Evolutionary conservation across 1,140 invertebrate genomes (phyloP).

Genomic region (Pantala flavescens): DNA sequence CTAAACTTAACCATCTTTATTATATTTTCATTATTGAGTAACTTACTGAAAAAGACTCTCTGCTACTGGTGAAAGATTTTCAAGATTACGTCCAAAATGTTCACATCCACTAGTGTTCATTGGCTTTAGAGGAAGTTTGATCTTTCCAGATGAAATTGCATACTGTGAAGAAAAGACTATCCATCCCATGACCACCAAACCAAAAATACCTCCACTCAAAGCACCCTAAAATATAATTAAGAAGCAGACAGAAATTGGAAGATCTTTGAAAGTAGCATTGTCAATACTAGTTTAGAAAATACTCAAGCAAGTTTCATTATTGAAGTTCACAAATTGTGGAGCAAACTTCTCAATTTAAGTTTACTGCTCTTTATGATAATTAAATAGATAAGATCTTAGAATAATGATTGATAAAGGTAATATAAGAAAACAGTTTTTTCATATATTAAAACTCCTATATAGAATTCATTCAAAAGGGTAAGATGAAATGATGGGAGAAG

Average conservation of each 20-base stretch:
- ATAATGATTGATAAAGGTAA: too few species aligned
- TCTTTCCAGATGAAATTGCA: constrained; percentile 50
- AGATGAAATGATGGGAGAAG: too few species aligned
- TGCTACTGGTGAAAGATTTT: background rate
- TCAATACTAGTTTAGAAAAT: too few species aligned
- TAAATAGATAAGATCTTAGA: too few species aligned
- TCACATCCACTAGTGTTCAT: constrained; percentile 20
- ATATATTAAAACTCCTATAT: too few species aligned
- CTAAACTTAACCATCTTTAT: background rate
- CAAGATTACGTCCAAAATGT: background rate
- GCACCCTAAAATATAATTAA: constrained; percentile 42
- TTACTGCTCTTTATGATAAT: too few species aligned
- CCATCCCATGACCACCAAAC: constrained; percentile 42
- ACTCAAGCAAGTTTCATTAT: too few species aligned
- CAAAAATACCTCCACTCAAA: constrained; percentile 33
- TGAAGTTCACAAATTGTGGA: constrained; percentile 38
- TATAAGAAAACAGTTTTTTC: too few species aligned
- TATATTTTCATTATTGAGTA: background rate
- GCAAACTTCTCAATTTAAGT: too few species aligned
- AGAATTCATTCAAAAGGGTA: too few species aligned
- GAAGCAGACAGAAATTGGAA: too few species aligned
- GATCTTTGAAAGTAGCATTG: too few species aligned
- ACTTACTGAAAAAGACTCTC: background rate
- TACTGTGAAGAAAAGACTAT: constrained; percentile 46
- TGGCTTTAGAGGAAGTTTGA: constrained; percentile 34